Base-by-base conservation (phyloP, 1,140 invertebrate species). In the Microplitis demolitor region DNA sequence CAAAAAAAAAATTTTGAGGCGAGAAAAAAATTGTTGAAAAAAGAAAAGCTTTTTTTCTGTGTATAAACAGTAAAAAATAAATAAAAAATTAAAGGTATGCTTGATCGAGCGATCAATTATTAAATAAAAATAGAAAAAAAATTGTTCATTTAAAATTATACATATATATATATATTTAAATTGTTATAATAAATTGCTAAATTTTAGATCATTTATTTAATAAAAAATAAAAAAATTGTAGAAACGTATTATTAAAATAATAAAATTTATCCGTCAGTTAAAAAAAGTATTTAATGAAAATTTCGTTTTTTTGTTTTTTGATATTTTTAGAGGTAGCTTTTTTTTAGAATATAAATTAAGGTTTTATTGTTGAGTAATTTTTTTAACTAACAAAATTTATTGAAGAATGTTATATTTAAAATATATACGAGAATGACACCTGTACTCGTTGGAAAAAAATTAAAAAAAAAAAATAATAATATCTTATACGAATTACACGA, bases 401-500 rank as follows among this genome's bases (percentile, higher is more conserved):
- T 56, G 8, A 24, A 56, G 8, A 24, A 56, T 24, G 53, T 16
- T 16, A 56, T 16, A 16, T 14, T 56, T 24, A 24, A 56, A 16
- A 13, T 16, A 24, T 14, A 24, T 56, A 56, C 24, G 24, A 24
- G n/a, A 56, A 56, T 56, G 31, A 24, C 16, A 61, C 31, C 58
- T 80, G 78, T 80, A 80, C 71, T 77, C 76, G 71, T 13, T 51
- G n/a, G 53, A 56, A 56, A 13, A 61, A 61, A 33, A 31, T 31
- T 61, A 11, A 61, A 56, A 56, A 13, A 54, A 54, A 13, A 56
- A 56, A 6, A 56, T 6, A 56, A 33, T 54, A 56, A 35, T 68
- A 34, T 76, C 56, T 45, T 45, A 45, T 74, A 71, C 72, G 76
- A 80, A 80, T 80, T 78, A 80, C 71, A 80, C 69, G 78, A 78